Evolutionary conservation across 2,888 invertebrate genomes (phyloP), one percentile per base, ranked within the genome.

Genomic region (Epistrophella euchroma): DNA sequence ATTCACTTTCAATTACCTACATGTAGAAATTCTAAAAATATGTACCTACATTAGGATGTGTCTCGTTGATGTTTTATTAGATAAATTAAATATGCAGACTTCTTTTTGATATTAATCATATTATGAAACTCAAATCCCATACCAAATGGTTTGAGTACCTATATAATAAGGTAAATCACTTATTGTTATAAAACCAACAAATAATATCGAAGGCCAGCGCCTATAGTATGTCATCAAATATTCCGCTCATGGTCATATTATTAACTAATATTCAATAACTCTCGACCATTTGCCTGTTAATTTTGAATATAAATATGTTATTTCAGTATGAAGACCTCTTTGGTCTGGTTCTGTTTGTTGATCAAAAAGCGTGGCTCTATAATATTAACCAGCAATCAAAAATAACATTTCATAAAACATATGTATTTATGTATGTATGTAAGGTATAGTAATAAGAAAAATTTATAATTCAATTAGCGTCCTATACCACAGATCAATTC

Each of bases 391-490:
- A 75, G 72, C 56, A 68, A 68, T 68, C 55, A 22, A 56, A 45
- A 60, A 85, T 32, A 85, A 85, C 68, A 72, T 79, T 79, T 81
- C 47, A 73, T 81, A 72, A 72, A 80, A 80, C 84, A 50, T 7
- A 15, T n/a, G n/a, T n/a, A n/a, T n/a, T n/a, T n/a, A n/a, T n/a
- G n/a, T n/a, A n/a, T n/a, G n/a, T n/a, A n/a, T n/a, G n/a, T n/a
- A n/a, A n/a, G n/a, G n/a, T 6, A 43, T 4, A 56, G 52, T 70
- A 37, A 56, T 50, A 25, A 45, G 52, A 19, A 35, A 60, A 70
- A 81, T 77, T 86, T 82, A 55, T 82, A 70, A 82, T 86, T 86
- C 86, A 81, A 86, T 82, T 70, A 77, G 50, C 77, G 86, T 86
- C 47, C 56, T 66, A 66, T 43, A 11, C 47, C 45, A 28, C 0